Evolutionary conservation across 2,797 vertebrate genomes (phyloP).

Genomic region (Sebastes steindachneri): DNA sequence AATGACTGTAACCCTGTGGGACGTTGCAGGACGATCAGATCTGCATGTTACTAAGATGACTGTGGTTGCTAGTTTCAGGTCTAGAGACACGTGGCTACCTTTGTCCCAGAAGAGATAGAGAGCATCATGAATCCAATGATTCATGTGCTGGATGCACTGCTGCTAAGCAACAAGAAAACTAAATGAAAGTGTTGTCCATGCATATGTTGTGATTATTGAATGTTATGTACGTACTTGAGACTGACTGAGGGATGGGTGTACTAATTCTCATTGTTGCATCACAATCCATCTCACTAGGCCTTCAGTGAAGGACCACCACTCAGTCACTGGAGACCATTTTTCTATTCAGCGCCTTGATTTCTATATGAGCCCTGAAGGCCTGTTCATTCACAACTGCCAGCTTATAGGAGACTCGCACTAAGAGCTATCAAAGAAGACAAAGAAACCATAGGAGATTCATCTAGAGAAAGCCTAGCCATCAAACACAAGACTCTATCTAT

Average conservation of each 20-base stretch:
- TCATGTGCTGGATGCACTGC: conserved; percentile 37
- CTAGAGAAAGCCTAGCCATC: not conserved
- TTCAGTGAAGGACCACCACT: conserved; percentile 1
- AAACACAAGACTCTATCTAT: not conserved
- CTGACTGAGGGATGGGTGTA: not conserved
- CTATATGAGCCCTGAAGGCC: not conserved
- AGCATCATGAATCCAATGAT: conserved; percentile 41
- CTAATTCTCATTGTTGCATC: conserved; percentile 12
- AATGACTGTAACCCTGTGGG: conserved; percentile 35
- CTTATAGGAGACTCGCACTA: not conserved
- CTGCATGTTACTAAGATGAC: conserved; percentile 16
- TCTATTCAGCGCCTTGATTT: conserved; percentile 11
- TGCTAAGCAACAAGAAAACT: conserved; percentile 48
- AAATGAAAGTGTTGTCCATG: conserved; percentile 6
- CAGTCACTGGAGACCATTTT: not conserved
- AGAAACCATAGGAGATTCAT: not conserved
- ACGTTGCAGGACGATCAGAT: not conserved
- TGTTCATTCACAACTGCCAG: conserved; percentile 1
- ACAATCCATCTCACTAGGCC: conserved; percentile 5
- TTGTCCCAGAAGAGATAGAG: conserved; percentile 51
- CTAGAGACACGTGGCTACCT: conserved; percentile 44
- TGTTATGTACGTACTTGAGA: not conserved
- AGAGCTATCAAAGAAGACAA: not conserved
- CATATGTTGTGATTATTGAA: conserved; percentile 17
- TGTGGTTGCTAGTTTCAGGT: conserved; percentile 41